Conservation (phyloP, 2,797 vertebrate species). For the Lerista edwardsae region DNA sequence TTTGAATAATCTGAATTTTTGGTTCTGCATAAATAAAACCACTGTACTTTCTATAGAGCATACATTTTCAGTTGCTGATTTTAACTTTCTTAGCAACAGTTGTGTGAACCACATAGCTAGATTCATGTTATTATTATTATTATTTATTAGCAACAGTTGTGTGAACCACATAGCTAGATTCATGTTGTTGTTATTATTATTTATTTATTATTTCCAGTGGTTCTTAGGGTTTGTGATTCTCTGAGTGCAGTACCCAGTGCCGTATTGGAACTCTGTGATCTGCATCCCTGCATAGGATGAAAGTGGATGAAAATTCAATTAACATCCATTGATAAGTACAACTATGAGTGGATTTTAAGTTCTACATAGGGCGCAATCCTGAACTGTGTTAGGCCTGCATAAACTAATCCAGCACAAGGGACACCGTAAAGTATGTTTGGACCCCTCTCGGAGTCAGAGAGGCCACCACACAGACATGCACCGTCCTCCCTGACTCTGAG, state of each 20-base stretch:
- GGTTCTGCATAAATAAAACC: background rate
- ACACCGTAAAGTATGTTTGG: too few relatives aligned
- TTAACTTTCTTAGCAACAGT: background rate
- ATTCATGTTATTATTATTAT: too few relatives aligned
- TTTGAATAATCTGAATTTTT: constrained; percentile 13
- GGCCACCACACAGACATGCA: too few relatives aligned
- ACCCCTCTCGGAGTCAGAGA: too few relatives aligned
- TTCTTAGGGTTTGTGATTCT: background rate
- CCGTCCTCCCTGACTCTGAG: too few relatives aligned
- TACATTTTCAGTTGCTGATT: background rate
- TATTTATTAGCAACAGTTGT: too few relatives aligned
- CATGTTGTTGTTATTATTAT: too few relatives aligned
- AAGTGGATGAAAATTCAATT: background rate
- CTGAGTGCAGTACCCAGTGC: background rate
- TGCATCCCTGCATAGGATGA: background rate
- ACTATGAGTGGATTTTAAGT: background rate
- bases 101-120: background rate
- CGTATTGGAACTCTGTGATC: background rate
- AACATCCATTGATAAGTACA: background rate
- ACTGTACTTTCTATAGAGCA: background rate
- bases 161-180: background rate
- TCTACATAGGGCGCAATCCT: too few relatives aligned
- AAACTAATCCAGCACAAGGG: too few relatives aligned
- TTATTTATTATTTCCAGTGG: background rate
- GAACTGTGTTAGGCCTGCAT: too few relatives aligned